Conservation (phyloP, 2,888 invertebrate species). For the Caenorhabditis plicata region DNA sequence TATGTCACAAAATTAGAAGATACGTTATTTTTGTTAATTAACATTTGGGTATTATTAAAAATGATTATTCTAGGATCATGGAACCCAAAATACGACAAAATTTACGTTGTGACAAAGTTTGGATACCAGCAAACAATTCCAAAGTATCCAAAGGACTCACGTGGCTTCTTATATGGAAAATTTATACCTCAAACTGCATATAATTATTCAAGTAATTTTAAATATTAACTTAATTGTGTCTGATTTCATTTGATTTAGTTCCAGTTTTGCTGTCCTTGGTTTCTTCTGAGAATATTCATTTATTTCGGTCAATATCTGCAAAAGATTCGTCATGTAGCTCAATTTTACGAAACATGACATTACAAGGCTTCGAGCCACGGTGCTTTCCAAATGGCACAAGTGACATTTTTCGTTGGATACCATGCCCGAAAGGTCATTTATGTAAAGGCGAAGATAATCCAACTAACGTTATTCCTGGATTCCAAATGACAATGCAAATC, state of each 20-base stretch:
- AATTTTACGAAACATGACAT: constrained; percentile 73
- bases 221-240: not conserved
- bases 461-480: constrained; percentile 80
- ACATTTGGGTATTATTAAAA: not conserved
- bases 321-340: constrained; percentile 43
- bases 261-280: constrained; percentile 39
- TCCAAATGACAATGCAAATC: constrained; percentile 91
- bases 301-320: constrained; percentile 31
- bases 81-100: constrained; percentile 26
- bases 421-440: constrained; percentile 44
- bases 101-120: constrained; percentile 82
- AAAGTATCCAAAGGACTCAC: constrained; percentile 81
- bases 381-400: constrained; percentile 50
- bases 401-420: constrained; percentile 54
- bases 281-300: constrained; percentile 40
- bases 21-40: too few species aligned
- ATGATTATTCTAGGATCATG: constrained; percentile 19
- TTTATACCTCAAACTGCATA: constrained; percentile 71
- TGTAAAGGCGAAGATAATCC: constrained; percentile 77
- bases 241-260: constrained; percentile 12
- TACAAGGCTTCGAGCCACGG: constrained; percentile 78
- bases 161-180: constrained; percentile 94
- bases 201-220: constrained; percentile 29
- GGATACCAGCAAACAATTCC: constrained; percentile 93
- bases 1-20: too few species aligned